Percentiles rank a stretch among this genome's conserved stretches.
Conservation (phyloP, 2,113 vertebrate species). For the Camelus dromedarius region DNA sequence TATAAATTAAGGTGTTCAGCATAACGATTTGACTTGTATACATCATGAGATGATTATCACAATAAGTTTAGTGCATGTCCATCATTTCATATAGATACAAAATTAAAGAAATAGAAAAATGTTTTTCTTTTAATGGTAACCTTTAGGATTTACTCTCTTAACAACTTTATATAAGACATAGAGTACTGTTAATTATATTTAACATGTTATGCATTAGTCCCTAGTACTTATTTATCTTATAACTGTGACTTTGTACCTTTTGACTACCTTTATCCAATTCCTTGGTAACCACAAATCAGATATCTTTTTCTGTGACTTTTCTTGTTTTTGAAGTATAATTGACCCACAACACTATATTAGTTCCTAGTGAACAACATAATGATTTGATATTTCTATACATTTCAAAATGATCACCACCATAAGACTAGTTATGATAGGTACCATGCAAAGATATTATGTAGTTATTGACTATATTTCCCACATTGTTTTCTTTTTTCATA, state of each 20-base stretch:
- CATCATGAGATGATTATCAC: background rate
- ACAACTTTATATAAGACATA: background rate
- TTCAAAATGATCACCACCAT: background rate
- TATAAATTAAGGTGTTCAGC: background rate
- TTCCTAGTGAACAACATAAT: background rate
- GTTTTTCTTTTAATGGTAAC: background rate
- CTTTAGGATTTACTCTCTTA: background rate
- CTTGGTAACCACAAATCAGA: background rate
- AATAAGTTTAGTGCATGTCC: background rate
- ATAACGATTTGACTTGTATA: background rate
- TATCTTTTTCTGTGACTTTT: background rate
- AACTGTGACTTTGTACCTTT: background rate
- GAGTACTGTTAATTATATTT: background rate
- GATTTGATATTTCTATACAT: background rate
- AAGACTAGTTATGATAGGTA: background rate
- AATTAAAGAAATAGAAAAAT: background rate
- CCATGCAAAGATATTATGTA: background rate
- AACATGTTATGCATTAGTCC: background rate
- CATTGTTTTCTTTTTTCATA: background rate
- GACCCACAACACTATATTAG: no score
- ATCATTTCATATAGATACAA: background rate
- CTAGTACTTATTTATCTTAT: background rate
- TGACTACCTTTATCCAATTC: background rate
- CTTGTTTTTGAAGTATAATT: background rate
- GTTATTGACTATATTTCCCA: background rate